phyloP scores from a whole-genome alignment of 2,797 vertebrate genomes.

The Eutrigla gurnardus region DNA sequence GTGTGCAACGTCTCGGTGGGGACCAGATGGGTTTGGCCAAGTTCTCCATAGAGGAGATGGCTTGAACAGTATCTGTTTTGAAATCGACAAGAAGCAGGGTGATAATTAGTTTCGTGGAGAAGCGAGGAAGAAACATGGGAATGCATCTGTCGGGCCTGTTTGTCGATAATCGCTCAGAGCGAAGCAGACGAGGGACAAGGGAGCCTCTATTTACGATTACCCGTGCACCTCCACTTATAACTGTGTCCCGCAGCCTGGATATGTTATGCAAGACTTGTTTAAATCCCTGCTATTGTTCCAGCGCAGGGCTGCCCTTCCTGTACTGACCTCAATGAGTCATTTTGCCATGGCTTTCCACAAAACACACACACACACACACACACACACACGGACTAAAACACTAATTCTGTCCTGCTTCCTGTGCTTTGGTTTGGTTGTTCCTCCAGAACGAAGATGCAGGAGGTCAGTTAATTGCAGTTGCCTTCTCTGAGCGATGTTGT shows the following conservation, averaged over 20 bases:
- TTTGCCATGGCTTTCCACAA: conserved; percentile 51
- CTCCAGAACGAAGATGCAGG: conserved; percentile 14
- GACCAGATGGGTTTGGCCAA: conserved; percentile 58
- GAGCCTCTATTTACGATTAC: conserved; percentile 30
- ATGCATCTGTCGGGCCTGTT: not conserved
- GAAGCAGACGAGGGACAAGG: conserved; percentile 14
- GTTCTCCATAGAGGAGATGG: conserved; percentile 73
- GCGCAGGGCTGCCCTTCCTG: conserved; percentile 77
- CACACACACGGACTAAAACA: conserved; percentile 30
- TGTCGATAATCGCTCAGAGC: not conserved
- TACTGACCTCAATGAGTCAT: conserved; percentile 52
- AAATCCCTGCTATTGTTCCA: conserved; percentile 81
- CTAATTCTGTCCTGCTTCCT: conserved; percentile 21
- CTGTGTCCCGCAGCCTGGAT: conserved; percentile 49
- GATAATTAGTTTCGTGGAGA: not conserved
- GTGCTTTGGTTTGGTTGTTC: conserved; percentile 20
- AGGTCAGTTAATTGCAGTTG: not conserved
- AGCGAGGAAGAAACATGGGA: not conserved
- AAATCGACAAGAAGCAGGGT: conserved; percentile 24
- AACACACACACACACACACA: conserved; percentile 27
- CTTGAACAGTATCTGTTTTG: conserved; percentile 48
- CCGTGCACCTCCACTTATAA: conserved; percentile 28
- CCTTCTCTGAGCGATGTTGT: conserved; percentile 9
- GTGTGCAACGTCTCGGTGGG: conserved; percentile 60
- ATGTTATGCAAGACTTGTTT: conserved; percentile 74